These are phyloP conservation scores for Dasyprocta punctata DNA, from an alignment of 2,113 vertebrate genomes.

Conservation along the genomic window DNA sequence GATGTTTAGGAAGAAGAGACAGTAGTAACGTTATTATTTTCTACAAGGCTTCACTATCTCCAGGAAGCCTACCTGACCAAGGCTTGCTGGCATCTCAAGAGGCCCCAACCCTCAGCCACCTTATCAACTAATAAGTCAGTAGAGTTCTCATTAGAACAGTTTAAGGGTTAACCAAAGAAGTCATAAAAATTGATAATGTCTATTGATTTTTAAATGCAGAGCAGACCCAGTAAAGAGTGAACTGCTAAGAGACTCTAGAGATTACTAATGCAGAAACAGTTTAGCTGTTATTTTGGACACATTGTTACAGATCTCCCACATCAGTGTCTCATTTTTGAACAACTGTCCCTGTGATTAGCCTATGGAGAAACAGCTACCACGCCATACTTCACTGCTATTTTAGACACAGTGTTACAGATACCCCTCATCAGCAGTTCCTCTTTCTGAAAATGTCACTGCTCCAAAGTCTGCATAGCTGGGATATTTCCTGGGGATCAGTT, in stretches of 20 bases:
- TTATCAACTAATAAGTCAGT: not conserved
- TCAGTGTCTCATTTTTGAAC: not conserved
- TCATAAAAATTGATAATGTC: not conserved
- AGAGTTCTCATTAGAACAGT: not conserved
- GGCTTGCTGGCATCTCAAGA: not conserved
- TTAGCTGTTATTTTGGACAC: not conserved
- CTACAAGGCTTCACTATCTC: not conserved
- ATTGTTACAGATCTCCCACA: not conserved
- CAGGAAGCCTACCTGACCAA: not conserved
- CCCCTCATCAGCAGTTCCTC: not conserved
- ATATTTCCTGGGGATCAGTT: not conserved
- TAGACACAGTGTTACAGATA: not conserved
- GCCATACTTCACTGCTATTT: not conserved
- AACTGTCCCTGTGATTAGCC: not conserved
- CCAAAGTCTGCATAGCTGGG: no score
- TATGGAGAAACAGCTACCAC: not conserved
- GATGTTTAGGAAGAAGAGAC: not conserved
- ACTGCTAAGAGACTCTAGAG: not conserved
- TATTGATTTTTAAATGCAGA: not conserved
- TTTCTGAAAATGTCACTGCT: not conserved
- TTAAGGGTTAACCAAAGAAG: not conserved
- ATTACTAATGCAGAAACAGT: not conserved
- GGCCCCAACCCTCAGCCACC: not conserved
- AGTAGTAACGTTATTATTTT: not conserved
- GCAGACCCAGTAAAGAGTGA: not conserved